These are phyloP conservation scores for Phasianus colchicus DNA, from an alignment of 2,113 vertebrate species.

Conservation along the genomic window DNA sequence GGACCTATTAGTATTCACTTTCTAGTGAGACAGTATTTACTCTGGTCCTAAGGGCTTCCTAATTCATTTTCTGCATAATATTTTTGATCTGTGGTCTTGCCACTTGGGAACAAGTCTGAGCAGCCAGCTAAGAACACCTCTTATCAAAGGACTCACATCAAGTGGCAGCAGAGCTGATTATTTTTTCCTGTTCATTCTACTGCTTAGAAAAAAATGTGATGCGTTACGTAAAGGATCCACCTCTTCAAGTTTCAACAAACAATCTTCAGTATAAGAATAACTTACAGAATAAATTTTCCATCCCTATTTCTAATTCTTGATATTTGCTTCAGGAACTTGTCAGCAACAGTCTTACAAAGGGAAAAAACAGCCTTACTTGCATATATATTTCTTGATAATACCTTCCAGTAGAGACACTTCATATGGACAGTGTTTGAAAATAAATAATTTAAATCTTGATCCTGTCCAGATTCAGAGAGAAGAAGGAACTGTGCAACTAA, in stretches of 20 bases:
- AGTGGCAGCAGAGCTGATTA: not conserved
- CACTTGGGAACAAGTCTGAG: constrained; percentile 15
- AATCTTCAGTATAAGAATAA: not conserved
- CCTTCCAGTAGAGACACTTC: not conserved
- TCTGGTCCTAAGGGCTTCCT: constrained; percentile 21
- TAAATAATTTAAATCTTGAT: not conserved
- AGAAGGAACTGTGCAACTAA: not conserved
- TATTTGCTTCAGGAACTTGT: not conserved
- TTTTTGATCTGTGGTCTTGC: constrained; percentile 8
- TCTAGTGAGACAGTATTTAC: constrained; percentile 11
- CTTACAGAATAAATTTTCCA: not conserved
- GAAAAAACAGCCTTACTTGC: not conserved
- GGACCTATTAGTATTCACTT: constrained; percentile 16
- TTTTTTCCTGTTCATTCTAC: not conserved
- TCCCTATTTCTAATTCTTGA: not conserved
- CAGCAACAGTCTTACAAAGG: not conserved
- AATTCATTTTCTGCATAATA: constrained; percentile 27
- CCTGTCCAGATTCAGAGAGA: not conserved
- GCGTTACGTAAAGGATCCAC: not conserved
- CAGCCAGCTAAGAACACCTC: constrained; percentile 1
- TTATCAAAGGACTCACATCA: not conserved
- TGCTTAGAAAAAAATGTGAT: not conserved
- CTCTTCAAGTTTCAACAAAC: not conserved
- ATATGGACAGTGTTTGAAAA: not conserved
- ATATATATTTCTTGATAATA: not conserved